Base-by-base conservation (phyloP, 2,797 vertebrate species). In the Tiaroga cobitis region DNA sequence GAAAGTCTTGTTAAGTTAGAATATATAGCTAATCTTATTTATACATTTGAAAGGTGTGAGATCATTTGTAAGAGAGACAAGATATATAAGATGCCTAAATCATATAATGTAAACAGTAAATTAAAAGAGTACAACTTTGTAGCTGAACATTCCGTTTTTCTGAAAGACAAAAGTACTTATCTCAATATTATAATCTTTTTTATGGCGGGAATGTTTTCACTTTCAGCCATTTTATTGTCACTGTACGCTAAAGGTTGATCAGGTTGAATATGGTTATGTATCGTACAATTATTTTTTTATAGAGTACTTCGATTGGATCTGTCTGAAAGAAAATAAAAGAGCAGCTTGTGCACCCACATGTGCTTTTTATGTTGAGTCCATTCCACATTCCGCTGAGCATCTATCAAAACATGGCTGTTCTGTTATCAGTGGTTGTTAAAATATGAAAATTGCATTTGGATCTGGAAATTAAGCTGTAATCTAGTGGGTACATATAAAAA, bases 241-340 rank as follows among this genome's bases (percentile, higher is more conserved):
- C 21, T 26, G 41, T 21, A 83, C 21, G 21, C 15, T 75, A 75
- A 83, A 83, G 70, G 70, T 65, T 65, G 8, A 24, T 63, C 54
- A 82, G 39, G 32, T 41, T 73, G 39, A 32, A 34, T 41, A 54
- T 15, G 7, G 61, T 67, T 81, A 78, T 82, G n/a, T 43, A 59
- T 61, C 34, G 13, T 16, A 13, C 5, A 4, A 61, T 34, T 1
- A 2, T 11, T 67, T 39, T 39, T 61, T 73, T 82, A 43, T 59
- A 11, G 21, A 63, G 61, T 26, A 34, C 32, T 56, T 41, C 1
- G 18, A 65, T 7, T 32, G 13, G 15, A 18, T 83, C 43, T 67
- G 72, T 67, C 32, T 76, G 32, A 39, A 76, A 68, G n/a, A 68
- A 76, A 68, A 34, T 68, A n/a, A 75, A 83, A 26, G 15, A 26